These are phyloP conservation scores for Paracentrotus lividus DNA, from an alignment of 53 echinoderm and acorn worm species.

Conservation along the genomic window DNA sequence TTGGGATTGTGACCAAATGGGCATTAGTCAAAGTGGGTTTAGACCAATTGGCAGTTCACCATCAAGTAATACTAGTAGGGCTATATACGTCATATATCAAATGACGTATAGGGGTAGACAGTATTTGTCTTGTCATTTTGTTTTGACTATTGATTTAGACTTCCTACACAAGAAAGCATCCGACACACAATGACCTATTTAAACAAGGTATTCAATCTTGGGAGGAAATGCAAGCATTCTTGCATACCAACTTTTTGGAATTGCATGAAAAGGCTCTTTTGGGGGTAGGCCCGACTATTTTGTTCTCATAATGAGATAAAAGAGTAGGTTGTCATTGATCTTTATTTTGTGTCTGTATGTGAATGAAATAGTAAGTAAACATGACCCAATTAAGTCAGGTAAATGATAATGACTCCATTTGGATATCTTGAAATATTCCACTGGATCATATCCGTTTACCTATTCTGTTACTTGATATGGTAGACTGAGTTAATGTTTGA, in stretches of 20 bases:
- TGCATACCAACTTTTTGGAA: conserved; percentile 24
- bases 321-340: neutral
- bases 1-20: no score
- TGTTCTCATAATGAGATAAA: neutral
- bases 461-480: neutral
- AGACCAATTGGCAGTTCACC: no score
- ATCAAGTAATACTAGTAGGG: neutral
- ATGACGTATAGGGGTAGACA: conserved; percentile 31
- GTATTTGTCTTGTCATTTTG: neutral
- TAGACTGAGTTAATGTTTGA: neutral
- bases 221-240: conserved; percentile 25
- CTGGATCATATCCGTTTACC: neutral
- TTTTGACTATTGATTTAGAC: conserved; percentile 25
- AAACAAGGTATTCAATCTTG: neutral
- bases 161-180: neutral
- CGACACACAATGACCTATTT: conserved; percentile 38
- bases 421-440: conserved; percentile 3
- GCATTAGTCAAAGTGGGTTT: no score
- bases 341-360: neutral
- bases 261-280: neutral
- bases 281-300: neutral
- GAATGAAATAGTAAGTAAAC: conserved; percentile 37
- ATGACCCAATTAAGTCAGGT: neutral
- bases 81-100: no score
- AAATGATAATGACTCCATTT: neutral